These are phyloP conservation scores for Mola mola DNA, from an alignment of 2,113 vertebrate genomes.

Conservation along the genomic window DNA sequence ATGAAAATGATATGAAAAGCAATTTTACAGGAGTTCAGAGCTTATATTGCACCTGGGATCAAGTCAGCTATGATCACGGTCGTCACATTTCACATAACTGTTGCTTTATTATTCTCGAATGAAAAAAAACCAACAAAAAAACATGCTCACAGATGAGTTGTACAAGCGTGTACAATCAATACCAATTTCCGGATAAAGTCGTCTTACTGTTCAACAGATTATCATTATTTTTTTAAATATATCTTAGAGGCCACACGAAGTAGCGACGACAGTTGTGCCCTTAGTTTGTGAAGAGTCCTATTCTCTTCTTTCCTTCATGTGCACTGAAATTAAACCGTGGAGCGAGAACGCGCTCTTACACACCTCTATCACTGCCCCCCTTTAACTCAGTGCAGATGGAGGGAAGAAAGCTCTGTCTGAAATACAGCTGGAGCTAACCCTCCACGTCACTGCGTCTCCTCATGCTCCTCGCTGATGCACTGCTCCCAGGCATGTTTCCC, in stretches of 20 bases:
- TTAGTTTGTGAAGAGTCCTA: conserved; percentile 25
- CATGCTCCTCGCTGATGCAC: conserved; percentile 90
- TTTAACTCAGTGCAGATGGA: conserved; percentile 53
- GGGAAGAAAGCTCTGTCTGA: conserved; percentile 45
- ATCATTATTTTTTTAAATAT: conserved; percentile 44
- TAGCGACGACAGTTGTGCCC: conserved; percentile 49
- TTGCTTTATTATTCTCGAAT: conserved; percentile 72
- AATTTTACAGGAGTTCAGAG: conserved; percentile 48
- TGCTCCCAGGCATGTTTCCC: conserved; percentile 93
- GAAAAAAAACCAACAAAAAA: conserved; percentile 82
- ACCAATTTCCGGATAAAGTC: conserved; percentile 69
- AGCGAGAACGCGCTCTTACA: background rate
- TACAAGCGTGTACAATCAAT: conserved; percentile 78
- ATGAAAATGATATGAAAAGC: conserved; percentile 62
- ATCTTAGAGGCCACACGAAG: conserved; percentile 38
- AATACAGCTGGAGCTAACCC: conserved; percentile 10
- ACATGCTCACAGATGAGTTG: conserved; percentile 83
- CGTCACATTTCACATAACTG: conserved; percentile 70
- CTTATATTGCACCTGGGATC: conserved; percentile 54
- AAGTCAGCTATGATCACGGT: conserved; percentile 45
- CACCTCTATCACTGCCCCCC: background rate
- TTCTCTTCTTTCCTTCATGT: conserved; percentile 58
- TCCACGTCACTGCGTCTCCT: conserved; percentile 67
- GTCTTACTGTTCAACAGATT: conserved; percentile 41
- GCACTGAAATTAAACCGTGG: conserved; percentile 40